These are phyloP conservation scores for Eulemur rubriventer DNA, from an alignment of 2,797 vertebrate genomes.

Conservation along the genomic window DNA sequence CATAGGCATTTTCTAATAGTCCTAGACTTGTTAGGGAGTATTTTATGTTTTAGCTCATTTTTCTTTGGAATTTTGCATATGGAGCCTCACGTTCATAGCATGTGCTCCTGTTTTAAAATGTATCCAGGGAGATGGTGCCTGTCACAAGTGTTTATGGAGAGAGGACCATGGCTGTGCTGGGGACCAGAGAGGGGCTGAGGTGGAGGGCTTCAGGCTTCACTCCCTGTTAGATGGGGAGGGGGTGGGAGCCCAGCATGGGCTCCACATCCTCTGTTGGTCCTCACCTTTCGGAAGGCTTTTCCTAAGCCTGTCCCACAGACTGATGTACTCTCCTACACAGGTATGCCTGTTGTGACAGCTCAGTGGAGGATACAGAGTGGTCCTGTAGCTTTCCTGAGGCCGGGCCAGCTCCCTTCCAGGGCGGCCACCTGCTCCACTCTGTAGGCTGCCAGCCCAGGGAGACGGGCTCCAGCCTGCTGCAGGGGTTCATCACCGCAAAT, in stretches of 20 bases:
- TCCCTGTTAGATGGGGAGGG: background rate
- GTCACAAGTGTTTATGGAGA: background rate
- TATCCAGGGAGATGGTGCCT: background rate
- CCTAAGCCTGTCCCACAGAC: background rate
- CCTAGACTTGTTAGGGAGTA: background rate
- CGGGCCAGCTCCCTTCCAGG: background rate
- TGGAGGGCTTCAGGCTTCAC: background rate
- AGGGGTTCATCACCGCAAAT: fast-evolving
- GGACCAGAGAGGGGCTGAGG: background rate
- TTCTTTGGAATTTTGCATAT: slow-evolving; percentile 41
- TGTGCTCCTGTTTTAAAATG: slow-evolving; percentile 15
- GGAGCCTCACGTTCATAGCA: slow-evolving; percentile 22
- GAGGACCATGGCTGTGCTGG: fast-evolving
- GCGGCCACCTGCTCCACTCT: no score
- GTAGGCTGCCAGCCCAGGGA: background rate
- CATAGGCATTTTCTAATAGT: slow-evolving; percentile 22
- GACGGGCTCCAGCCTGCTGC: fast-evolving
- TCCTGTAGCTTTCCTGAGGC: no score
- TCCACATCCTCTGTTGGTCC: background rate
- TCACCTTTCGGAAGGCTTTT: background rate
- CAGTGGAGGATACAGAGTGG: background rate
- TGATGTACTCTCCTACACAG: fast-evolving
- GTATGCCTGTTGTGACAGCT: background rate
- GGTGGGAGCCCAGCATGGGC: background rate
- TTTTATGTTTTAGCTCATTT: background rate